Evolutionary conservation across 1,140 invertebrate species (phyloP), one percentile per base, ranked within the genome.

Genomic region (Drosophila kanapiae): DNA sequence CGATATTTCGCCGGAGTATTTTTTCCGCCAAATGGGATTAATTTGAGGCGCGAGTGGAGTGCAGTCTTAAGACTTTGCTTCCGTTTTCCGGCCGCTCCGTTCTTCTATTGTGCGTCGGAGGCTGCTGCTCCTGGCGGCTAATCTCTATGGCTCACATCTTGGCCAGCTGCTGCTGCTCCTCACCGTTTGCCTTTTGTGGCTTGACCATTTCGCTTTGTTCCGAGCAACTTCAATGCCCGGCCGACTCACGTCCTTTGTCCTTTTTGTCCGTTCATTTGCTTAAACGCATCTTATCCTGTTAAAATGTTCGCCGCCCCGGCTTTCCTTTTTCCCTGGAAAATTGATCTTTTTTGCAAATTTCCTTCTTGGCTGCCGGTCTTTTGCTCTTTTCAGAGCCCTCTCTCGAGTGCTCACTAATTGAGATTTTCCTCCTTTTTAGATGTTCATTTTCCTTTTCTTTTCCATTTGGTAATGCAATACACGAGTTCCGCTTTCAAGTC

Each of bases 321-420:
- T 60, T 74, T 74, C 53, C 75, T 23, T 60, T 56, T 75, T 79
- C 67, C 59, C 82, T 43, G 83, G 77, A 84, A 83, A 85, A 84
- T 84, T 84, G 82, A 84, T 85, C 82, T 71, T 71, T 77, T 84
- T 77, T 84, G 82, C 82, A 77, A 84, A 85, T 85, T 84, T 84
- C 71, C 81, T 49, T 38, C 79, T 45, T 45, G 57, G 57, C 63
- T 84, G 49, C 71, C 70, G 64, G 64, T 59, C 56, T 78, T 45
- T 11, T 75, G 63, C 38, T 69, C 67, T 54, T 68, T 70, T 61
- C 31, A 68, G 29, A 35, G 27, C 38, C 10, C 43, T 64, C 49
- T 78, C 45, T 74, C 45, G 63, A 75, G 80, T 72, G 75, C 63
- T 8, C 51, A 58, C 70, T 83, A 80, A 83, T 83, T 83, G 65